Base-by-base conservation (phyloP, 2,113 vertebrate genomes). In the Uria aalge region DNA sequence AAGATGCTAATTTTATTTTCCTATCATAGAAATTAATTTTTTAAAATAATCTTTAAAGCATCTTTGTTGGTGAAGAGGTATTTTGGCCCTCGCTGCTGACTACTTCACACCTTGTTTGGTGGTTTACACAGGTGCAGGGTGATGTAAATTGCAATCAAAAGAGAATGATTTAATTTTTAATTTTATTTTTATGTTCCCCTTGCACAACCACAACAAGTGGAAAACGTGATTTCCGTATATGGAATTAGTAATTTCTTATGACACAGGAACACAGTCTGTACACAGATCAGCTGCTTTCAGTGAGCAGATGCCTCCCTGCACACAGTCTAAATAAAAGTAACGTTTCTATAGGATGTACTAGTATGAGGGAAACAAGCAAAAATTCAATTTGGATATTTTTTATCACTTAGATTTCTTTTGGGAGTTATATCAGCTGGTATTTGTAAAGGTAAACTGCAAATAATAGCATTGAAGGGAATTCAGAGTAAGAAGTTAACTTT, bases 1-100 rank as follows among this genome's bases (percentile, higher is more conserved):
- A 95, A 84, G 24, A 90, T 93, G 87, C 40, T 95, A 83, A 96
- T 97, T 96, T 93, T 78, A 32, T 92, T 77, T 88, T 90, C 52
- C 21, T 89, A 36, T 78, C 50, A 56, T 59, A 79, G 74, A 92
- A 96, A 94, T 32, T 92, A 15, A 20, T 71, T 86, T 82, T 83
- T 79, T n/a, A 67, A 66, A 74, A 36, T 55, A 92, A 85, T 91
- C 85, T 90, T 77, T 41, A 66, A 95, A 92, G 17, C 36, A 86
- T 88, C 80, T 94, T 77, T 88, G 43, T 60, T 90, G 80, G 15
- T 63, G 82, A 90, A 78, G 57, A 74, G 17, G 7, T 94, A 43
- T 89, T 95, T 85, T 71, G 59, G 52, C 55, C 50, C 76, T 92
- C 0, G 1, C 26, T 79, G 29, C 62, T 90, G 48, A 90, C 57